These are phyloP conservation scores for Myotis yumanensis DNA, from an alignment of 2,113 vertebrate species.

Conservation along the genomic window DNA sequence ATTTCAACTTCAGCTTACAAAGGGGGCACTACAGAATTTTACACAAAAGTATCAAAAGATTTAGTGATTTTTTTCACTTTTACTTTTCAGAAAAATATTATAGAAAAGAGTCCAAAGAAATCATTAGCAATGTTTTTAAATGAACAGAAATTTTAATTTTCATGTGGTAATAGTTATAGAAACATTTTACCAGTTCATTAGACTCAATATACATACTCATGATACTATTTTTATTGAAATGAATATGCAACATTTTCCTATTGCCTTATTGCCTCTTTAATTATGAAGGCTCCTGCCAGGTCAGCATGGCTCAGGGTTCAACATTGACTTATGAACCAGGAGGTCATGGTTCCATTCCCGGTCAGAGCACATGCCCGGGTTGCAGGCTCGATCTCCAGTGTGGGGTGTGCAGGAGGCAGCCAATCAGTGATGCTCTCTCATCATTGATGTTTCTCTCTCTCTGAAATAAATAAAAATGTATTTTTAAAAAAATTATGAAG, in stretches of 20 bases:
- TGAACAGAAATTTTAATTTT: constrained; percentile 36
- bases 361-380: too few species aligned
- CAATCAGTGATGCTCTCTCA: too few species aligned
- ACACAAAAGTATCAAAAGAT: constrained; percentile 29
- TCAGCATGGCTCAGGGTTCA: too few species aligned
- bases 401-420: too few species aligned
- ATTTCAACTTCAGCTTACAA: background rate
- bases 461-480: too few species aligned
- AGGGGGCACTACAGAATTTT: background rate
- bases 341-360: too few species aligned
- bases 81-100: constrained; percentile 38
- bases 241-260: background rate
- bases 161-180: background rate
- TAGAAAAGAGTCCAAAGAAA: background rate
- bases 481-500: constrained; percentile 1
- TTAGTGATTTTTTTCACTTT: background rate
- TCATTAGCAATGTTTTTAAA: constrained; percentile 37
- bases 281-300: background rate
- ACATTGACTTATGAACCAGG: too few species aligned
- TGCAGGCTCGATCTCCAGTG: too few species aligned
- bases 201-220: background rate
- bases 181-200: background rate
- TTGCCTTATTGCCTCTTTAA: constrained; percentile 35
- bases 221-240: constrained; percentile 10
- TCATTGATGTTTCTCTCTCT: too few species aligned